These are phyloP conservation scores for Shargacucullia verbasci DNA, from an alignment of 2,888 invertebrate species.

Conservation along the genomic window DNA sequence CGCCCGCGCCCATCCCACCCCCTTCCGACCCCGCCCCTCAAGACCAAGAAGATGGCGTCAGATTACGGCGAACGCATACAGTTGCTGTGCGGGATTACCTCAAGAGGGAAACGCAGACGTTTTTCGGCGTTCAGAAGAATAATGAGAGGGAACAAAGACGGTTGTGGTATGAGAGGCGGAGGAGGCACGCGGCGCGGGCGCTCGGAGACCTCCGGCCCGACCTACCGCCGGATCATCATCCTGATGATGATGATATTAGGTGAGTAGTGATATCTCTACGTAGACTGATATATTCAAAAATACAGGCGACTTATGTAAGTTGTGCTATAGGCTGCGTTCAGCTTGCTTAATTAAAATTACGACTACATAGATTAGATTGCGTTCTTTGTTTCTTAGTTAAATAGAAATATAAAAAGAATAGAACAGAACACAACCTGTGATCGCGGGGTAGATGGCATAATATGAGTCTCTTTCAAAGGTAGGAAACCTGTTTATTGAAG, in stretches of 20 bases:
- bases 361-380: too few relatives aligned
- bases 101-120: constrained; percentile 94
- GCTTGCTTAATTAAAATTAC: too few relatives aligned
- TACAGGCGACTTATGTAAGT: too few relatives aligned
- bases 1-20: constrained; percentile 69
- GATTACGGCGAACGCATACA: constrained; percentile 82
- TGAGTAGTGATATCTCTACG: too few relatives aligned
- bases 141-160: constrained; percentile 92
- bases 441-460: too few relatives aligned
- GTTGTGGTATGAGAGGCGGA: constrained; percentile 94
- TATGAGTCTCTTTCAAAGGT: too few relatives aligned
- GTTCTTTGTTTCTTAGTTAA: too few relatives aligned
- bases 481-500: too few relatives aligned
- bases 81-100: constrained; percentile 90
- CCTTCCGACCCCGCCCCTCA: constrained; percentile 78
- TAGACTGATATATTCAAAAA: too few relatives aligned
- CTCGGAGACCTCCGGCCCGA: constrained; percentile 90
- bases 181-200: constrained; percentile 93
- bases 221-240: constrained; percentile 89
- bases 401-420: too few relatives aligned
- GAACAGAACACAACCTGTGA: too few relatives aligned
- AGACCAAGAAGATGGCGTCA: constrained; percentile 82
- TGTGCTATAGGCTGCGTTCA: too few relatives aligned
- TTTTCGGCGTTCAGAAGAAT: constrained; percentile 95
- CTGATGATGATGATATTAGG: constrained; percentile 89